A percentile compares a stretch with the other conserved stretches of the same genome.
Conservation (phyloP, 2,797 vertebrate genomes). For the Sphenodon punctatus region DNA sequence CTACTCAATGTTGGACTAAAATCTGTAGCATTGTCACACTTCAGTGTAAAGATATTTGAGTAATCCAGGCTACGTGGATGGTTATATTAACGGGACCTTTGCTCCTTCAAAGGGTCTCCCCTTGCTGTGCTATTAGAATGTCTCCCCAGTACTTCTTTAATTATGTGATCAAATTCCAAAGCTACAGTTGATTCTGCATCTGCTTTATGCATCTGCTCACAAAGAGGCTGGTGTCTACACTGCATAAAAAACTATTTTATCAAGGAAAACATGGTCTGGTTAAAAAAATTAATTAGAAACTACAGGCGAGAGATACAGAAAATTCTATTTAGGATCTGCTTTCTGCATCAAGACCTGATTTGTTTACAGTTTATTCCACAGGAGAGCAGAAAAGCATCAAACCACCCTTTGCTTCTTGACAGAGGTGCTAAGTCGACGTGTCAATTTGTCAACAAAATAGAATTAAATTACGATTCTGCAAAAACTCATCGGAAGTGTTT, state of each 20-base stretch:
- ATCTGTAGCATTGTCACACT: no score
- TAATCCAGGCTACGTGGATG: neutral
- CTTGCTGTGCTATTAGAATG: neutral
- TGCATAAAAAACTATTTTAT: neutral
- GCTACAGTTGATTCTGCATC: neutral
- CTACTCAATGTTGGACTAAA: neutral
- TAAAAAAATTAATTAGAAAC: neutral
- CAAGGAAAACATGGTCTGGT: neutral
- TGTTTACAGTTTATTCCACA: neutral
- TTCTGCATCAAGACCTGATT: neutral
- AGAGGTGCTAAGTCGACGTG: neutral
- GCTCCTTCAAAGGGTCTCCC: neutral
- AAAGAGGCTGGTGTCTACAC: neutral
- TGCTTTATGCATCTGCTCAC: rapidly evolving
- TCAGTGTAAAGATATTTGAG: neutral
- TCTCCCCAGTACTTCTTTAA: neutral
- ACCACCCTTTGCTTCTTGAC: neutral
- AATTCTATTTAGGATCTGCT: neutral
- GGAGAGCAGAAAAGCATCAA: rapidly evolving
- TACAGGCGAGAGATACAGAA: neutral
- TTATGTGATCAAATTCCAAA: neutral
- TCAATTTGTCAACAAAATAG: neutral
- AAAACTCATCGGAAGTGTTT: neutral
- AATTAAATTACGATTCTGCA: neutral
- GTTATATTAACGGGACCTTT: neutral